Percentiles rank a stretch among this genome's conserved stretches.
Conservation (phyloP, 2,888 invertebrate species). For the Heliothis peltigera region DNA sequence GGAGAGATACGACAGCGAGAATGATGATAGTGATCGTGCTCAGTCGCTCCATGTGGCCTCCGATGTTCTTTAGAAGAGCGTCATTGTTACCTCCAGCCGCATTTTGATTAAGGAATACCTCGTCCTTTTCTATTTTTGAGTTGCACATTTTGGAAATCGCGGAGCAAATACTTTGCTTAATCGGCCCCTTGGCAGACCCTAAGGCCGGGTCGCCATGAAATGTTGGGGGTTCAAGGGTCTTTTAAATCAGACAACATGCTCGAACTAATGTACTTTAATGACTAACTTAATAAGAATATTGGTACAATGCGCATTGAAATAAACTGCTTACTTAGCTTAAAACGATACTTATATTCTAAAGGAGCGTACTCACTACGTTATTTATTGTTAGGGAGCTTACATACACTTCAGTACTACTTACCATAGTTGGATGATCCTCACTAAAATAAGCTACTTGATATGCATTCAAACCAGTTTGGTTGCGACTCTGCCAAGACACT, state of each 20-base stretch:
- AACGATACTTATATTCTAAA: neutral
- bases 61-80: too few species aligned
- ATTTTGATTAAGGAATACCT: neutral
- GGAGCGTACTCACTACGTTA: neutral
- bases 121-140: neutral
- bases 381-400: neutral
- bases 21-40: slow-evolving; percentile 1
- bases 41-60: too few species aligned
- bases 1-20: neutral
- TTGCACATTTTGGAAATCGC: too few species aligned
- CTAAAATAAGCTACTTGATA: slow-evolving; percentile 96
- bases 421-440: slow-evolving; percentile 86
- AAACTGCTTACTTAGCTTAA: slow-evolving; percentile 1
- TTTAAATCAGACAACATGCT: neutral
- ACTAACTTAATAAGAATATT: too few species aligned
- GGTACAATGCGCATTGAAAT: neutral
- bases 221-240: neutral
- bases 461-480: slow-evolving; percentile 95
- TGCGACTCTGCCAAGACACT: slow-evolving; percentile 97
- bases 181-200: slow-evolving; percentile 1
- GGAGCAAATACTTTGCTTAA: too few species aligned
- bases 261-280: neutral
- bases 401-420: slow-evolving; percentile 75
- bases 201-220: slow-evolving; percentile 1
- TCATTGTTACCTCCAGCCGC: neutral